Base-by-base conservation (phyloP, 30 jellyfish, hydroid and myxozoan genomes). In the Hydractinia echinata region DNA sequence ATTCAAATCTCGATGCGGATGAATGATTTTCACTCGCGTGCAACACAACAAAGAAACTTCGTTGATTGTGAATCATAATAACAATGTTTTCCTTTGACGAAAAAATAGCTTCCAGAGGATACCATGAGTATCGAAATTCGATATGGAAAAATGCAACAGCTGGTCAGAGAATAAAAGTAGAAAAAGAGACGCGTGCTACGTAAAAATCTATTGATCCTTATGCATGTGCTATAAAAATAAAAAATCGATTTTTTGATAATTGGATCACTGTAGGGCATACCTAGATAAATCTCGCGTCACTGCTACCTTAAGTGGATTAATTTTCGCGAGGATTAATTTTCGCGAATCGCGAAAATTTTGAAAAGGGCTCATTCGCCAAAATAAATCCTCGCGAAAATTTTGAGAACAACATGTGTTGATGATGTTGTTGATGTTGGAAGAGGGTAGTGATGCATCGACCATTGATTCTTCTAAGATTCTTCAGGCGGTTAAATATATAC, bases 181-280 rank as follows among this genome's bases (percentile, higher is more conserved):
- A 56, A 56, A 56, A 56, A n/a, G 68, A 56, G 68, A 56, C 68
- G n/a, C 10, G 68, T 56, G 13, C 73, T 62, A 62, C 73, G 73
- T 62, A 44, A 10, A 62, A 62, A 62, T 62, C 73, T 44, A 62
- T 62, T 10, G 73, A 62, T 62, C 73, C 73, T 62, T 62, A 62
- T 62, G 73, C 73, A 62, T 62, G 73, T 62, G 73, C 73, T 62
- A 62, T 62, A 6, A 62, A n/a, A 56, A 56, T 56, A 56, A 56
- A 56, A n/a, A 56, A 56, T 56, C 68, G n/a, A 9, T 56, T 56
- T 56, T 56, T 56, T 56, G 68, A 56, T n/a, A 56, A 56, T 56
- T 56, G 68, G 68, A 56, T n/a, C 68, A 56, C 68, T 56, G 68
- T 56, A 56, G 68, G 68, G 68, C 68, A 56, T 56, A 56, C 68